These are phyloP conservation scores for Oncorhynchus kisutch DNA, from an alignment of 2,113 vertebrate species.

Conservation along the genomic window DNA sequence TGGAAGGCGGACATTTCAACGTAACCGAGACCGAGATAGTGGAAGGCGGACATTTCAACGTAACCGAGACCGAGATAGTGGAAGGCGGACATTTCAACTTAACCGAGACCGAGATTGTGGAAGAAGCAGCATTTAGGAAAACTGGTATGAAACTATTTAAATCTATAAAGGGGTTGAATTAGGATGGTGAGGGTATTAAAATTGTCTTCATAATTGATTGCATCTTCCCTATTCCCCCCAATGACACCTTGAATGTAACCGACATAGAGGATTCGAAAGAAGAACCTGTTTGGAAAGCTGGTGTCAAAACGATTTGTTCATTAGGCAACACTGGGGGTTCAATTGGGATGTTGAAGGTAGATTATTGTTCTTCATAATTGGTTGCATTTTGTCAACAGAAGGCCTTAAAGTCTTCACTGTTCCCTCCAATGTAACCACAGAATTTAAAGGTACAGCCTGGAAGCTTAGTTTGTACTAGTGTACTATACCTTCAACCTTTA, in stretches of 20 bases:
- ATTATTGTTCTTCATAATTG: not conserved
- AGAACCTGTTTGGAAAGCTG: conserved; percentile 40
- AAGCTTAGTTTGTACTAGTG: not conserved
- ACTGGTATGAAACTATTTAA: conserved; percentile 65
- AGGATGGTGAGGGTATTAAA: not conserved
- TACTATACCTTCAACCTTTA: too few species aligned
- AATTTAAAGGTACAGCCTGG: too few species aligned
- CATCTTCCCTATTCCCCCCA: conserved; percentile 15
- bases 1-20: too few species aligned
- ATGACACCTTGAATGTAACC: conserved; percentile 68
- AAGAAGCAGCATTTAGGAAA: conserved; percentile 11
- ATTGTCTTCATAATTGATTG: not conserved
- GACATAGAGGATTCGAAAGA: conserved; percentile 53
- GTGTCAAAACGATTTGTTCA: conserved; percentile 60
- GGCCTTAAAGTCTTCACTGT: conserved; percentile 22
- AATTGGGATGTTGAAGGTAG: not conserved
- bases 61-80: conserved; percentile 25
- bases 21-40: too few species aligned
- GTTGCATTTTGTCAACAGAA: not conserved
- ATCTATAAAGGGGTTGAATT: not conserved
- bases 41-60: too few species aligned
- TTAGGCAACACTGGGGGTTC: not conserved
- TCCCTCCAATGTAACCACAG: not conserved
- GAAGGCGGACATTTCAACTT: too few species aligned
- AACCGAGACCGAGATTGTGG: not conserved